Evolutionary conservation across 2,113 vertebrate species (phyloP), one percentile per base, ranked within the genome.

Genomic region (Laterallus jamaicensis): DNA sequence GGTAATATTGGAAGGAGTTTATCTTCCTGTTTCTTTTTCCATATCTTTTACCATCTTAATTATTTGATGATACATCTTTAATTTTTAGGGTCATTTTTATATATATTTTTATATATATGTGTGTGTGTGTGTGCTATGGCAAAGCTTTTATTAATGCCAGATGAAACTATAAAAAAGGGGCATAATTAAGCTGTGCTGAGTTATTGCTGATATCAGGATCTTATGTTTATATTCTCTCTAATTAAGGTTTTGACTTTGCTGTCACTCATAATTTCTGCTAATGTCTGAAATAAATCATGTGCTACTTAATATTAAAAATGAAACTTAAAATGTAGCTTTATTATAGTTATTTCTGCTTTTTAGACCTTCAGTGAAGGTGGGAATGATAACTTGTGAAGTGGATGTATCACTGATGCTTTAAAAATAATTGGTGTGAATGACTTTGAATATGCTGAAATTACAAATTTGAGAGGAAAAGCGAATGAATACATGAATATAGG

Each of bases 211-310:
- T 94, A 89, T 67, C 32, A 70, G 40, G 81, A 67, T 83, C 69
- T 59, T 88, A 68, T 70, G 40, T 87, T 66, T 93, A 80, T 90
- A 56, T 92, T 92, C 69, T 78, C 37, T 88, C 26, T 78, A 94
- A 91, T 92, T 87, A 85, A 96, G 55, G 40, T 95, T 96, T 71
- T 91, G 82, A 59, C 58, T 93, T 92, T 89, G 35, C 69, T 96
- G 44, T 68, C 58, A 87, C 86, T 90, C 77, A 31, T 54, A 74
- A 78, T 67, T 88, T 95, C 84, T 93, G 11, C 18, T 71, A 66
- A 90, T 77, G n/a, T 58, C 49, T 56, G 50, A 82, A 89, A 81
- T 94, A 84, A 93, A 93, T 67, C 64, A 56, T 77, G 9, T 80
- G 25, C 12, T 56, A 80, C 66, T 90, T 97, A 91, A 94, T 50